Percentiles rank a stretch among this genome's conserved stretches.
phyloP scores from a whole-genome alignment of 2,797 vertebrate species.

The Gymnodraco acuticeps region DNA sequence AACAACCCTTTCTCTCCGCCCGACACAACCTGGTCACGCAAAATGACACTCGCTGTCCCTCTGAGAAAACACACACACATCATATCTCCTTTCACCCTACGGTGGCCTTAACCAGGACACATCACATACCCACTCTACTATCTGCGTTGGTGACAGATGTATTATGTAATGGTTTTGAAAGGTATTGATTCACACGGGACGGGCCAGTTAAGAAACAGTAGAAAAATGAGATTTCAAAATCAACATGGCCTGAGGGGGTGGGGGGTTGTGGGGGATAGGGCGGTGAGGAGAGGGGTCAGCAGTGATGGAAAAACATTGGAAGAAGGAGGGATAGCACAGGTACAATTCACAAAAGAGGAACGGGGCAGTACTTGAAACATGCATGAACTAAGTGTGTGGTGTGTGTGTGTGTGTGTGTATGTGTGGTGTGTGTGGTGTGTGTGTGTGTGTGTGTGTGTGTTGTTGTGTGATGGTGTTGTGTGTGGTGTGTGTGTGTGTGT shows the following conservation, averaged over 20 bases:
- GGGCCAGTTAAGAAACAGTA: conserved; percentile 79
- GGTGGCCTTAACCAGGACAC: conserved; percentile 72
- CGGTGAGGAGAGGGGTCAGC: conserved; percentile 35
- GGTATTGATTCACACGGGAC: conserved; percentile 83
- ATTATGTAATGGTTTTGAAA: conserved; percentile 85
- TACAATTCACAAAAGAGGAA: conserved; percentile 19
- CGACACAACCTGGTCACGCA: conserved; percentile 79
- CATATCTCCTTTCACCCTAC: conserved; percentile 68
- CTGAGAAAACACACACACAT: conserved; percentile 46
- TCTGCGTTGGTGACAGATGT: conserved; percentile 85
- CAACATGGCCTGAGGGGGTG: conserved; percentile 75
- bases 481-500: conserved; percentile 9
- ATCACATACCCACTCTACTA: conserved; percentile 77
- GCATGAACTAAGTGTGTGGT: conserved; percentile 34
- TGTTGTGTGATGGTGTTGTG: conserved; percentile 40
- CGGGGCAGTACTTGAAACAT: conserved; percentile 19
- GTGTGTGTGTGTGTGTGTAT: conserved; percentile 73
- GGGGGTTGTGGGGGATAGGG: neutral
- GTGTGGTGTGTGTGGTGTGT: conserved; percentile 2
- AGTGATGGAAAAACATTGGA: conserved; percentile 21
- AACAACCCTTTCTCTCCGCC: conserved; percentile 67
- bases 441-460: conserved; percentile 2
- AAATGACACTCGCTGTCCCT: conserved; percentile 75
- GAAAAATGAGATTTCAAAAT: conserved; percentile 84
- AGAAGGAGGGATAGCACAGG: conserved; percentile 14